Base-by-base conservation (phyloP, 2,888 invertebrate genomes). In the Netelia virgata region DNA sequence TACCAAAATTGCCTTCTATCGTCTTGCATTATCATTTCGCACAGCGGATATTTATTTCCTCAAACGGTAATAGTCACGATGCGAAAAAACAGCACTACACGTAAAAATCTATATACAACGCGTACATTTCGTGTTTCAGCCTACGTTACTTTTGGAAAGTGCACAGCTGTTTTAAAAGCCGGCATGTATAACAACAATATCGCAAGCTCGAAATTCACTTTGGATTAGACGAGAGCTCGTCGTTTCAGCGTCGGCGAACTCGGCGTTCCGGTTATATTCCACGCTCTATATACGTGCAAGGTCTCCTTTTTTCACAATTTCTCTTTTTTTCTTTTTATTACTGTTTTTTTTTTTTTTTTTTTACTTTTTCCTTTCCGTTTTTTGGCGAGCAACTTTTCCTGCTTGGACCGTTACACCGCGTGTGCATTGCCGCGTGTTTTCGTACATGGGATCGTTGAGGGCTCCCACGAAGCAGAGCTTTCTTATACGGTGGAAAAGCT, bases 161-260 rank as follows among this genome's bases (percentile, higher is more conserved):
- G n/a, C 64, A 63, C 43, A 64, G 53, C 28, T 75, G 23, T 59
- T 77, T 69, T 50, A 18, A 14, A 28, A 59, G 28, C 28, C 55
- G n/a, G 57, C 59, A 66, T 69, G 50, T 23, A 68, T 47, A 47
- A 47, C 47, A 47, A 36, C 14, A 43, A 43, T 1, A 1, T 59
- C 47, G n/a, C 73, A 73, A 64, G 78, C 83, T 85, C 88, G 85
- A 91, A 90, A 91, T 91, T 91, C 91, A 90, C 91, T 90, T 91
- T 90, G 87, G 89, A 90, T 90, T 90, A 89, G 90, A 90, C 23
- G 43, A 28, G 86, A 86, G 83, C 28, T 73, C 87, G 86, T 83
- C 86, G 88, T 86, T 88, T 87, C 88, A 89, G 87, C 28, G 41
- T 53, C 59, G 14, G 47, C 14, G 14, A 47, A 47, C 47, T 47